These are phyloP conservation scores for Heliopora coerulea DNA, from an alignment of 92 coral and sea anemone genomes.

Conservation along the genomic window DNA sequence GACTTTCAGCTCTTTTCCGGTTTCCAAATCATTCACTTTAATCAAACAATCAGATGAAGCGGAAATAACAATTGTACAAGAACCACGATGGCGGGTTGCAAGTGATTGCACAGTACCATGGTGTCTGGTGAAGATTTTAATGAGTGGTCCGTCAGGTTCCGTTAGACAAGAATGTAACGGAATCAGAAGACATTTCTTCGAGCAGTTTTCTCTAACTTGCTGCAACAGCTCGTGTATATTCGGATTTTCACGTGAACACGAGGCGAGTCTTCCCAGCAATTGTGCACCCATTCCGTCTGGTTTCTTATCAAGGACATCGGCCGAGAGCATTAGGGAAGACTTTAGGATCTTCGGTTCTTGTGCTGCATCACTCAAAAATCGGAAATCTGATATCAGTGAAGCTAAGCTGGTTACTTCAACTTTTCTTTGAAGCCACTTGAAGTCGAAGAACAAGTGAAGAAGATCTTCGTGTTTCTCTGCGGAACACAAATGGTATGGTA, in stretches of 20 bases:
- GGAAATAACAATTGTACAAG: constrained; percentile 41
- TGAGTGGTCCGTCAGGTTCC: constrained; percentile 58
- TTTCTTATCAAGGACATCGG: constrained; percentile 47
- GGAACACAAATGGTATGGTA: constrained; percentile 54
- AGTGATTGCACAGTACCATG: constrained; percentile 37
- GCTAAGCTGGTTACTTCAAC: constrained; percentile 53
- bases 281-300: constrained; percentile 55
- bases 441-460: constrained; percentile 32
- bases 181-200: constrained; percentile 18
- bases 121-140: constrained; percentile 44
- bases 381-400: constrained; percentile 56
- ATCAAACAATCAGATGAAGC: constrained; percentile 45
- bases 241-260: constrained; percentile 33
- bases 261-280: constrained; percentile 55
- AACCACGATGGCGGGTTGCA: constrained; percentile 45
- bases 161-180: constrained; percentile 58
- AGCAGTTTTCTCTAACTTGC: constrained; percentile 25
- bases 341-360: constrained; percentile 51
- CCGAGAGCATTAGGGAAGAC: constrained; percentile 54
- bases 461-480: constrained; percentile 51
- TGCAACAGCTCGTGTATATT: constrained; percentile 39
- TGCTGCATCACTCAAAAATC: constrained; percentile 27
- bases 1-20: constrained; percentile 55
- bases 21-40: constrained; percentile 55
- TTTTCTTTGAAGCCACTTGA: constrained; percentile 52